phyloP scores from a whole-genome alignment of 2,888 invertebrate genomes.

The Microctonus hyperodae region DNA sequence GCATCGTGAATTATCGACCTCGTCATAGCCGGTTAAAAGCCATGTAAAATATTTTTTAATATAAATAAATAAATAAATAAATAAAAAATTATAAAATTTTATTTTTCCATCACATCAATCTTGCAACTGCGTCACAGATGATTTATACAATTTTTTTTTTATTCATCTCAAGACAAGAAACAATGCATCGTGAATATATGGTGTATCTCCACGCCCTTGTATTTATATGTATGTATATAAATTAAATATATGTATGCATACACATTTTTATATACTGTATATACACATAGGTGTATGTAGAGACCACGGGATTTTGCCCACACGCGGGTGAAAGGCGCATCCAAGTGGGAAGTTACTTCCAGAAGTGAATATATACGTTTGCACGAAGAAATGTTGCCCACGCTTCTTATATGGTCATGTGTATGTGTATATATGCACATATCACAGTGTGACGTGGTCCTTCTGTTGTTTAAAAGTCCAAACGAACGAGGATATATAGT shows the following conservation, averaged over 20 bases:
- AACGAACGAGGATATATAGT: neutral
- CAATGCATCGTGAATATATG: constrained; percentile 22
- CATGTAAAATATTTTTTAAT: too few relatives aligned
- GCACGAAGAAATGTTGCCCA: constrained; percentile 20
- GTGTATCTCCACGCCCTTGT: constrained; percentile 25
- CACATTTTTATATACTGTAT: too few relatives aligned
- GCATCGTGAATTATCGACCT: constrained; percentile 41
- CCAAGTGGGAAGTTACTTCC: constrained; percentile 31
- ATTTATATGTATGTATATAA: too few relatives aligned
- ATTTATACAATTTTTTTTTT: constrained; percentile 26
- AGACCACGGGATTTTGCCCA: constrained; percentile 10
- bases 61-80: neutral
- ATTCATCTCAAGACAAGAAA: constrained; percentile 24
- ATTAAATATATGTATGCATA: too few relatives aligned
- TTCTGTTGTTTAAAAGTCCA: neutral
- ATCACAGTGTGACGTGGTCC: constrained; percentile 22
- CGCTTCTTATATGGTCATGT: constrained; percentile 6
- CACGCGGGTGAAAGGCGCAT: constrained; percentile 33
- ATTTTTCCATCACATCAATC: constrained; percentile 18
- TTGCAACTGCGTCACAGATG: constrained; percentile 7
- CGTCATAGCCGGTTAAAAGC: too few relatives aligned
- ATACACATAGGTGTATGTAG: neutral
- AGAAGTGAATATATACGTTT: constrained; percentile 22
- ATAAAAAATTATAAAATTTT: neutral
- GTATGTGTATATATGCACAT: too few relatives aligned